Evolutionary conservation across 2,797 vertebrate species (phyloP), one percentile per base, ranked within the genome.

Genomic region (Enteromius trimaculatus): DNA sequence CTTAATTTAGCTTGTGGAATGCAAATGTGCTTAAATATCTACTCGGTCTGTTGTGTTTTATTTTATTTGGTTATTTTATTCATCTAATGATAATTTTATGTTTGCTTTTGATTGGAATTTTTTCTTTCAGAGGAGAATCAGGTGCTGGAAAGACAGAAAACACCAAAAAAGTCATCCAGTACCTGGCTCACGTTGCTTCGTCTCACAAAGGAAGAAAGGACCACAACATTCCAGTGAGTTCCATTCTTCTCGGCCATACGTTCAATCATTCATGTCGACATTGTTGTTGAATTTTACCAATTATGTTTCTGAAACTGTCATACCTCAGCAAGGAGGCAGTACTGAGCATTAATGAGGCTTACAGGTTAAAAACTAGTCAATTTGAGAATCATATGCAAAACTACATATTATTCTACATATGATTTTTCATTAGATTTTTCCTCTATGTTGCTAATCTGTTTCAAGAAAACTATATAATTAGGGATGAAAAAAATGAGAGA

Each of bases 71-170:
- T 31, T 39, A 55, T 86, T 42, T 31, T 58, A 81, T 26, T 85
- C 82, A 86, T 93, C 39, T 47, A 34, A n/a, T 62, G 17, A 42
- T 7, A 9, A 26, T 69, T 75, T 29, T 78, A 83, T 87, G 88
- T 79, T 84, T 92, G 62, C 93, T 14, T 9, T 62, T 13, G 79
- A 9, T 79, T 76, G 19, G 7, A 86, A 69, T 88, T 19, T 88
- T 4, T 60, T 87, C 49, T 66, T 85, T 29, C 91, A 99, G 98
- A 93, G 98, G 98, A 86, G 98, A 99, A 93, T 99, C 98, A 0
- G 98, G 98, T 90, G 98, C 98, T 1, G 98, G 98, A 86, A 99
- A 99, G 95, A 99, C 98, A 0, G 98, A 99, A 90, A 99, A 99
- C 92, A 99, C 98, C 9, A 99, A 99, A 93, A 99, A 99, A 90